Base-by-base conservation (phyloP, 2,797 vertebrate genomes). In the Tragopan temminckii region DNA sequence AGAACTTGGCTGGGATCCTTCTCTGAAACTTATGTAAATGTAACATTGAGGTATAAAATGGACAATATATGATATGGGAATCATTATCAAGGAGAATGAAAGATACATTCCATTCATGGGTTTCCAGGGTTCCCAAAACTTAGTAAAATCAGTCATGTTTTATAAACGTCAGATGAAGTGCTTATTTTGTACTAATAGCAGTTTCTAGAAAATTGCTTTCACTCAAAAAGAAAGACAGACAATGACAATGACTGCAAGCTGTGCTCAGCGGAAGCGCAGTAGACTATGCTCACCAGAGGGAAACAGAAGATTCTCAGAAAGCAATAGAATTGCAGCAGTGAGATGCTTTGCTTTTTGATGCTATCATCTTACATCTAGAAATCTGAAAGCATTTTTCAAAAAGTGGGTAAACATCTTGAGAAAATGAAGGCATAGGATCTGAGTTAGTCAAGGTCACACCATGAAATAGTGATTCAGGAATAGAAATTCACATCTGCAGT, bases 11-110 rank as follows among this genome's bases (percentile, higher is more conserved):
- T 71, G 62, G 12, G 12, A 75, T 66, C 7, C 8, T 45, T 74
- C 1, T 0, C 7, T 66, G 42, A 80, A 83, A 62, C 8, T 40
- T 36, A 35, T 25, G 46, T 55, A 85, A 35, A 5, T 0, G 0
- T 53, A 58, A n/a, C 9, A n/a, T 62, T 42, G 3, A 13, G 14
- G 9, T 16, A n/a, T 8, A 66, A 81, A 81, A 55, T 35, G 4
- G 50, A 42, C 11, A 45, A 40, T 11, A 7, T 4, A 38, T 67
- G 15, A 33, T 4, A 71, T 5, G 24, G 23, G 8, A 72, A 58
- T 3, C 18, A 4, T 15, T 62, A 20, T 46, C 29, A 40, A 5
- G 40, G 31, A 57, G 18, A 4, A n/a, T 35, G 31, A 61, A 80
- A 87, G 20, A 13, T 11, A 59, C 17, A 13, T 59, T 35, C 61